phyloP scores from a whole-genome alignment of 1,140 invertebrate genomes.

The Eriosoma lanigerum region DNA sequence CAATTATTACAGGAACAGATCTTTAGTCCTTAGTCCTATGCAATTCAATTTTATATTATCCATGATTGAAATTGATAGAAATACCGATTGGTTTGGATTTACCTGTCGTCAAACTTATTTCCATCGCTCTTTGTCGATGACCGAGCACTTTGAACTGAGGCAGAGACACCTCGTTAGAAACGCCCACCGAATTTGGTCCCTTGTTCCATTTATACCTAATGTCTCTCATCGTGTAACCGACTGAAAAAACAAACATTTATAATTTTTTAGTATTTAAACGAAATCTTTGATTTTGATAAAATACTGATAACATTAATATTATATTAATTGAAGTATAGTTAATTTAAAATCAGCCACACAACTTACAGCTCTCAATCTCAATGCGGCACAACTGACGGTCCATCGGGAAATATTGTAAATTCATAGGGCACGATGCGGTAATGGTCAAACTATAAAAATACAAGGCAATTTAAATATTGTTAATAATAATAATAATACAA shows the following conservation, averaged over 20 bases:
- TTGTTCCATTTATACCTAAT: constrained; percentile 95
- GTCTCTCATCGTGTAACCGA: constrained; percentile 96
- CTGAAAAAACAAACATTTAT: constrained; percentile 59
- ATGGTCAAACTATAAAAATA: constrained; percentile 83
- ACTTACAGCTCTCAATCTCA: constrained; percentile 98
- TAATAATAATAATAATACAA: background rate
- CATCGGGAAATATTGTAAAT: constrained; percentile 96
- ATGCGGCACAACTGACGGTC: constrained; percentile 95
- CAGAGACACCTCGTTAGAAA: constrained; percentile 88
- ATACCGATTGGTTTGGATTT: too few species aligned
- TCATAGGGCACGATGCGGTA: constrained; percentile 96
- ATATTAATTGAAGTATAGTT: too few species aligned
- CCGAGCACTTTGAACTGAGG: constrained; percentile 93
- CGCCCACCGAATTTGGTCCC: constrained; percentile 86
- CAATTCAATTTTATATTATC: too few species aligned
- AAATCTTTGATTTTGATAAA: too few species aligned
- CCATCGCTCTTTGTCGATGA: constrained; percentile 84
- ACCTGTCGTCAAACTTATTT: constrained; percentile 91
- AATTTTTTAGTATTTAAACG: too few species aligned
- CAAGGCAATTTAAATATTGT: background rate
- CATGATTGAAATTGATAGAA: too few species aligned
- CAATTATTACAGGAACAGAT: too few species aligned
- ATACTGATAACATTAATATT: too few species aligned
- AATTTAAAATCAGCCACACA: too few species aligned
- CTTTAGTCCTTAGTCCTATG: too few species aligned